These are phyloP conservation scores for Drosophila tani DNA, from an alignment of 1,140 invertebrate species.

Conservation along the genomic window DNA sequence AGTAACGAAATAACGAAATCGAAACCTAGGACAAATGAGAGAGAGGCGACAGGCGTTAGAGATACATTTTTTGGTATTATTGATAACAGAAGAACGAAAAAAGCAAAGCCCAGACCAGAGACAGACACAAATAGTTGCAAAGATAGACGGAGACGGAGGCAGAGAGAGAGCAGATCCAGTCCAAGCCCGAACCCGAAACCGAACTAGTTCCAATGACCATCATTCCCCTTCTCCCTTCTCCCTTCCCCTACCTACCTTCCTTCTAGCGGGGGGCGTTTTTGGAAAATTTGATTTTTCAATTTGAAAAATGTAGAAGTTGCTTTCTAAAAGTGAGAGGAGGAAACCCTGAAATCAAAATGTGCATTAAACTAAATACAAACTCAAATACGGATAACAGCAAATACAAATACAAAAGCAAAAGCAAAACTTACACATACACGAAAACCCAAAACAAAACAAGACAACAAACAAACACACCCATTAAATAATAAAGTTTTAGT, in stretches of 20 bases:
- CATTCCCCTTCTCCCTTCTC: constrained; percentile 23
- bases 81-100: constrained; percentile 14
- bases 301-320: constrained; percentile 55
- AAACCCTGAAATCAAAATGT: constrained; percentile 54
- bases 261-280: constrained; percentile 21
- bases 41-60: constrained; percentile 16
- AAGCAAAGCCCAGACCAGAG: neutral
- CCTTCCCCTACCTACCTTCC: neutral
- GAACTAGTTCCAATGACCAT: constrained; percentile 32
- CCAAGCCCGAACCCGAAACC: neutral
- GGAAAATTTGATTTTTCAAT: constrained; percentile 78
- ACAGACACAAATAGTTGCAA: neutral
- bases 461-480: constrained; percentile 16
- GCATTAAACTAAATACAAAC: constrained; percentile 43
- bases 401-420: constrained; percentile 20
- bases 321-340: constrained; percentile 52
- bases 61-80: constrained; percentile 34
- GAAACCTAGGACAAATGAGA: constrained; percentile 44
- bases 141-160: neutral
- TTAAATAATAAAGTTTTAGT: constrained; percentile 52
- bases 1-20: constrained; percentile 43
- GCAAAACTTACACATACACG: constrained; percentile 13
- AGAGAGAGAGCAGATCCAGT: constrained; percentile 1
- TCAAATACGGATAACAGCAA: constrained; percentile 34
- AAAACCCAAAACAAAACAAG: constrained; percentile 1